Evolutionary conservation across 2,888 invertebrate genomes (phyloP).

Genomic region (Cephus pulcher): DNA sequence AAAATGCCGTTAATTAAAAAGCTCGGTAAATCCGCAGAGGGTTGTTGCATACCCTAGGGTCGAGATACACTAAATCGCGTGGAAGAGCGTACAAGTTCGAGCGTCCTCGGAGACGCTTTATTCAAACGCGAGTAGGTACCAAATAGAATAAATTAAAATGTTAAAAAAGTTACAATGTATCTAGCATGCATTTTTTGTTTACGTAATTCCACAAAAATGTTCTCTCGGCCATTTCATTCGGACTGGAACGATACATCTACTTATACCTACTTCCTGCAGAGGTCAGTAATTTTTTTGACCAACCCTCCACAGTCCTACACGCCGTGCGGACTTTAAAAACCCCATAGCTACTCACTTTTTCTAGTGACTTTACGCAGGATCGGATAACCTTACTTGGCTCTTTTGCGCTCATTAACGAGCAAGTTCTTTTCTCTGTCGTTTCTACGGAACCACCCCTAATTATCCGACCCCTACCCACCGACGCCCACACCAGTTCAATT

Average conservation of each 20-base stretch:
- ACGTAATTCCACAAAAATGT: neutral
- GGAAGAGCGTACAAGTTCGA: neutral
- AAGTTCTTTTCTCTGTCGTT: slow-evolving; percentile 1
- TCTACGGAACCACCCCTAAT: neutral
- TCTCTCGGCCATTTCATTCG: neutral
- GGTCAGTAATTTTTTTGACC: neutral
- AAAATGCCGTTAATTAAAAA: slow-evolving; percentile 6
- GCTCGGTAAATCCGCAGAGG: neutral
- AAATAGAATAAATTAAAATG: neutral
- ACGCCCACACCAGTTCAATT: neutral
- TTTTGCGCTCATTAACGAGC: neutral
- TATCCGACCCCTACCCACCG: neutral
- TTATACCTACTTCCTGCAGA: neutral
- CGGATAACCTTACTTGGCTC: neutral
- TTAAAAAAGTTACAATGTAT: neutral
- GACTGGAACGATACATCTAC: neutral
- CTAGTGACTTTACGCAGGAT: neutral
- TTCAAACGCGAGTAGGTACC: neutral
- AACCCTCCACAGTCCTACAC: neutral
- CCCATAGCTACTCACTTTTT: neutral
- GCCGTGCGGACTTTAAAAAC: neutral
- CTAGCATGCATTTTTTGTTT: neutral
- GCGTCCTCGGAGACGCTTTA: neutral
- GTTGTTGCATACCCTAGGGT: neutral
- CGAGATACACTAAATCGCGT: neutral